phyloP scores from a whole-genome alignment of 1,140 invertebrate species.

The Drosophila pallidifrons region DNA sequence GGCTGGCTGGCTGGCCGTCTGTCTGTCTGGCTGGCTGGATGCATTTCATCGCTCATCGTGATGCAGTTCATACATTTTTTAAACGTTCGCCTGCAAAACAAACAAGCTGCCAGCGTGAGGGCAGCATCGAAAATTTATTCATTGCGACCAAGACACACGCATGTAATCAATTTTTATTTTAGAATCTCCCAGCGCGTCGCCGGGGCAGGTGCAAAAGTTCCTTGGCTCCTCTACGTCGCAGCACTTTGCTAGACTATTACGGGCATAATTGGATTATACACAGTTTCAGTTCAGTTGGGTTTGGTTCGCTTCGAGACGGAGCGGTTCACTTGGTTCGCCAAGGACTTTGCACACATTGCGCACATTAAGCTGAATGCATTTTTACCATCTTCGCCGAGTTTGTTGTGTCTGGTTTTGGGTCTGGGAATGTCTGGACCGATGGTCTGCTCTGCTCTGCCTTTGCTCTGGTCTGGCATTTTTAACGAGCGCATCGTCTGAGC shows the following conservation, averaged over 20 bases:
- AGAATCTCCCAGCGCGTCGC: conserved; percentile 53
- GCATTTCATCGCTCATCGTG: conserved; percentile 60
- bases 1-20: neutral
- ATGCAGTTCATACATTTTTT: conserved; percentile 80
- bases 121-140: conserved; percentile 52
- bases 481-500: conserved; percentile 55
- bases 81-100: conserved; percentile 66
- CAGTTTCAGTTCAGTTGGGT: conserved; percentile 85
- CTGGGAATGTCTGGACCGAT: conserved; percentile 8
- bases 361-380: conserved; percentile 54
- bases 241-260: conserved; percentile 37
- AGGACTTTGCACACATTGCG: conserved; percentile 42
- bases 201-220: conserved; percentile 66
- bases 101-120: conserved; percentile 52
- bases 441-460: neutral
- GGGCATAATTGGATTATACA: conserved; percentile 82
- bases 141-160: conserved; percentile 64
- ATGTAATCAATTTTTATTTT: conserved; percentile 82
- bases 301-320: neutral
- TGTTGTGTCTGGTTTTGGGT: conserved; percentile 49
- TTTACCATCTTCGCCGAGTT: conserved; percentile 49
- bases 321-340: neutral
- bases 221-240: conserved; percentile 20
- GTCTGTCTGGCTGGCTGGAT: neutral
- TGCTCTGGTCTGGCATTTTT: conserved; percentile 51